phyloP scores from a whole-genome alignment of 2,888 invertebrate genomes.

The Hoplodrina ambigua region DNA sequence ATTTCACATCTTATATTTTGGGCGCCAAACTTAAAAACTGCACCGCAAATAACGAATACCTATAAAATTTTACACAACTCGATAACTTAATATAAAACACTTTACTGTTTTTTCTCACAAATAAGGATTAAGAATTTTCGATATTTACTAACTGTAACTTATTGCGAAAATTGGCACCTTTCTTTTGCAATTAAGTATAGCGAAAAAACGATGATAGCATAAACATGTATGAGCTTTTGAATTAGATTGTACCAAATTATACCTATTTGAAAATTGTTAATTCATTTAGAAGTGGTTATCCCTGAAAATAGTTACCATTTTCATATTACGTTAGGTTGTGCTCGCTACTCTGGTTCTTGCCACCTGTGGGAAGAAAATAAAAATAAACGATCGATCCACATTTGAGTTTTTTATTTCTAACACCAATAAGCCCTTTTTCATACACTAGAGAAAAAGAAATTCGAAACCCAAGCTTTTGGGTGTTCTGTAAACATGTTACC shows the following conservation, averaged over 20 bases:
- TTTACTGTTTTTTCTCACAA: slow-evolving; percentile 43
- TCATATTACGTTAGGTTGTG: slow-evolving; percentile 85
- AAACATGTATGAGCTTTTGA: slow-evolving; percentile 48
- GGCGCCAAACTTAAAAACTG: slow-evolving; percentile 41
- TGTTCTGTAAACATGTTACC: slow-evolving; percentile 46
- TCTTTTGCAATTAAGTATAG: slow-evolving; percentile 50
- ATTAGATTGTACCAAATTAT: slow-evolving; percentile 54
- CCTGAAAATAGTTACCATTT: slow-evolving; percentile 90
- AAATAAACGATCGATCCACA: slow-evolving; percentile 85
- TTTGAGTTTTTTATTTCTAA: slow-evolving; percentile 74
- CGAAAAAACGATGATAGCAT: slow-evolving; percentile 41
- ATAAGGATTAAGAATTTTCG: slow-evolving; percentile 49
- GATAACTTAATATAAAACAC: slow-evolving; percentile 30
- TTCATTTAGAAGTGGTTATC: slow-evolving; percentile 82
- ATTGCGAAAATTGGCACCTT: slow-evolving; percentile 55
- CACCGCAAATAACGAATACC: slow-evolving; percentile 46
- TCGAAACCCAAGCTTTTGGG: slow-evolving; percentile 28
- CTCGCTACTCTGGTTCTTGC: slow-evolving; percentile 89
- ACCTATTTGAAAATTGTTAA: slow-evolving; percentile 58
- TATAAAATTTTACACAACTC: slow-evolving; percentile 32
- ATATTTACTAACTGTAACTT: slow-evolving; percentile 45
- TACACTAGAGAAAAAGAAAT: background rate
- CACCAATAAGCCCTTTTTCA: background rate
- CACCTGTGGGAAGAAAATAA: slow-evolving; percentile 88
- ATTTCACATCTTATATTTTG: slow-evolving; percentile 76